These are phyloP conservation scores for Columbina picui DNA, from an alignment of 2,113 vertebrate species.

Conservation along the genomic window DNA sequence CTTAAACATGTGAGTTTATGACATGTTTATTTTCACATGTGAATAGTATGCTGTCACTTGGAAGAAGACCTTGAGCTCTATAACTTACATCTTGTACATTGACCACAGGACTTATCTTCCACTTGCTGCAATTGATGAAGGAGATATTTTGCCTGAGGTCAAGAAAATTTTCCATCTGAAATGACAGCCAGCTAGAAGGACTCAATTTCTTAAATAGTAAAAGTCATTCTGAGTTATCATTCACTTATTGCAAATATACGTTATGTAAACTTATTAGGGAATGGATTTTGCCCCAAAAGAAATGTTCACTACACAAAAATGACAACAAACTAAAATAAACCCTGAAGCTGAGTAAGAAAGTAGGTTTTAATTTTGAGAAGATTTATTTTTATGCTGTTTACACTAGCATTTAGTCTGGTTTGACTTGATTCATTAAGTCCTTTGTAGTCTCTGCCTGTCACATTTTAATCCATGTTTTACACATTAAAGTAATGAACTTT, in stretches of 20 bases:
- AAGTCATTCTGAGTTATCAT: constrained; percentile 15
- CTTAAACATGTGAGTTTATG: background rate
- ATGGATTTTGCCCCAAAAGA: constrained; percentile 4
- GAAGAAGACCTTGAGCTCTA: background rate
- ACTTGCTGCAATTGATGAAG: background rate
- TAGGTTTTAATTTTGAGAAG: background rate
- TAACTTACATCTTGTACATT: background rate
- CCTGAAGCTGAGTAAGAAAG: constrained; percentile 18
- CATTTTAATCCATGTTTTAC: constrained; percentile 18
- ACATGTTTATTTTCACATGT: background rate
- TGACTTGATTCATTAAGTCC: background rate
- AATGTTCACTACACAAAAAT: background rate
- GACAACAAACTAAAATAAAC: background rate
- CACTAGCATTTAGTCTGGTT: background rate
- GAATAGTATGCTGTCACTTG: background rate
- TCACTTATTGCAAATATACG: background rate
- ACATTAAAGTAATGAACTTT: constrained; percentile 34
- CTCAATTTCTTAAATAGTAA: background rate
- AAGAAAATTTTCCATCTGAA: background rate
- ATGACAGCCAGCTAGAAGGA: background rate
- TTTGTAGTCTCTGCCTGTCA: background rate
- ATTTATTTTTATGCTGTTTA: constrained; percentile 24
- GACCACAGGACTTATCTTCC: background rate
- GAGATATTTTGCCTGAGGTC: background rate
- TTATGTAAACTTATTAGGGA: constrained; percentile 25